Conservation (phyloP, 2,113 vertebrate species). For the Nanger granti region DNA sequence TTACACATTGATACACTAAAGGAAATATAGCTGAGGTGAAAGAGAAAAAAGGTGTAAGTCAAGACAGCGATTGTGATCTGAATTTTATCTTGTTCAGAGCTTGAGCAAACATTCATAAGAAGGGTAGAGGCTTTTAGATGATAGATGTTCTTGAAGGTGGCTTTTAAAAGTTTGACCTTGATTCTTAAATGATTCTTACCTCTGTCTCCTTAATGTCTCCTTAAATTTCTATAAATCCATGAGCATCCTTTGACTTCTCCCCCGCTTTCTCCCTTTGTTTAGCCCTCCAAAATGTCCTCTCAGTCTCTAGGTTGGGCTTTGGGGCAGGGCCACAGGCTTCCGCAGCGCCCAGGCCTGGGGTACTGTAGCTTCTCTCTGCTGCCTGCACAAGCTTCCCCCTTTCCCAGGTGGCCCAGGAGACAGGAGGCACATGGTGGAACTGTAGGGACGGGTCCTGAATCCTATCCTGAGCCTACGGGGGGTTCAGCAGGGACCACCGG, state of each 20-base stretch:
- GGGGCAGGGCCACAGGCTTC: neutral
- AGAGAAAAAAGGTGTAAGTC: neutral
- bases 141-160: neutral
- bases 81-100: neutral
- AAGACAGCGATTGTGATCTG: neutral
- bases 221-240: neutral
- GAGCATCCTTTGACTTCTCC: neutral
- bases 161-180: neutral
- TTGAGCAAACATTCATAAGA: neutral
- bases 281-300: neutral
- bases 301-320: neutral
- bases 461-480: neutral
- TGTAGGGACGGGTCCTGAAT: neutral
- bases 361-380: rapidly evolving
- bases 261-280: neutral
- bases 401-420: neutral
- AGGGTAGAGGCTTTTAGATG: neutral
- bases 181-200: neutral
- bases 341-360: rapidly evolving
- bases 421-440: neutral
- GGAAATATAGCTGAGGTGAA: neutral
- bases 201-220: neutral
- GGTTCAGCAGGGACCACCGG: neutral
- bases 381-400: neutral
- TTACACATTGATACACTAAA: neutral